A percentile compares a stretch with the other conserved stretches of the same genome.
Evolutionary conservation across 1,140 invertebrate genomes (phyloP).

Genomic region (Apis cerana): DNA sequence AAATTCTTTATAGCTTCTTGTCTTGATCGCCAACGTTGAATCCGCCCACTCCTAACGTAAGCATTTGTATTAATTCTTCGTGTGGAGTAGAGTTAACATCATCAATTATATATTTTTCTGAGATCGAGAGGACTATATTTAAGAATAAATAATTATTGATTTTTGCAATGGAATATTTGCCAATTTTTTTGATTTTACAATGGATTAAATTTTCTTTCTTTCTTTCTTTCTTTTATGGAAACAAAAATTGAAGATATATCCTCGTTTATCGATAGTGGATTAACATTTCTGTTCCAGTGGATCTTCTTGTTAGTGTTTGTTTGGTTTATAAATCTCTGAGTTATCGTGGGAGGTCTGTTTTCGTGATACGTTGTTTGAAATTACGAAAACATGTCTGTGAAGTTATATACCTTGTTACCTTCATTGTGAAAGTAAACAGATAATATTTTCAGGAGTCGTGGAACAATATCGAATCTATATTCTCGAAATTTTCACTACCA

Average conservation of each 20-base stretch:
- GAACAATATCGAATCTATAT: too few relatives aligned
- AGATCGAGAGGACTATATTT: not conserved
- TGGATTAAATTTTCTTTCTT: not conserved
- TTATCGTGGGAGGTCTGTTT: too few relatives aligned
- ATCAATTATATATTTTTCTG: not conserved
- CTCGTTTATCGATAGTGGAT: too few relatives aligned
- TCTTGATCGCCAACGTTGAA: slow-evolving; percentile 5
- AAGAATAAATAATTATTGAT: not conserved
- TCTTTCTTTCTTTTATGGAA: not conserved
- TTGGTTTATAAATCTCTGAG: too few relatives aligned
- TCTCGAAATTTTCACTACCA: too few relatives aligned
- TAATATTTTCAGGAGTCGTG: not conserved
- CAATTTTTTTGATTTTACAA: not conserved
- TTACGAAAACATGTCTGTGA: not conserved
- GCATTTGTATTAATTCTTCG: slow-evolving; percentile 27
- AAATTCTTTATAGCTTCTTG: slow-evolving; percentile 32
- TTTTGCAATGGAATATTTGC: not conserved
- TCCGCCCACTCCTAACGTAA: not conserved
- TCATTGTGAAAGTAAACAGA: not conserved
- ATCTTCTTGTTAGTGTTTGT: too few relatives aligned
- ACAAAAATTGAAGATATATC: not conserved
- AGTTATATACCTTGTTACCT: not conserved
- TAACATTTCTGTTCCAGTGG: too few relatives aligned
- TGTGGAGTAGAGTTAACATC: not conserved
- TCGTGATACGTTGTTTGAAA: not conserved